Conservation (phyloP, 2,888 invertebrate genomes). For the Andrena marginata region DNA sequence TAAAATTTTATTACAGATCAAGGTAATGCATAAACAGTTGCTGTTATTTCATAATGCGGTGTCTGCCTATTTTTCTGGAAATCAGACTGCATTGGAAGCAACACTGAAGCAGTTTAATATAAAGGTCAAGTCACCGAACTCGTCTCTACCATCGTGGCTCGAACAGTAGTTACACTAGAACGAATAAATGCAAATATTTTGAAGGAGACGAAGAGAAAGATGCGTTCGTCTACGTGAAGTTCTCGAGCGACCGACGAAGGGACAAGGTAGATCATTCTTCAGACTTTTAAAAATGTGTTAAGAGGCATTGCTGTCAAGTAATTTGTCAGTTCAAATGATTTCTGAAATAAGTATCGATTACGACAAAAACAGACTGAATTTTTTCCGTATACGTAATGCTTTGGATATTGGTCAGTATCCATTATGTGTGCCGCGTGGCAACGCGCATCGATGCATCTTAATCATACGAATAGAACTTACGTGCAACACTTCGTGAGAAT, state of each 20-base stretch:
- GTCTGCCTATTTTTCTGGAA: conserved; percentile 98
- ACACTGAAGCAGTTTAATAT: conserved; percentile 98
- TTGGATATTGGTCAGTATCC: conserved; percentile 43
- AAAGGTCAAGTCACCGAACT: conserved; percentile 93
- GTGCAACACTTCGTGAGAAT: conserved; percentile 27
- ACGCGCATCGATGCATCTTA: conserved; percentile 32
- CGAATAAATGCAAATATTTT: conserved; percentile 40
- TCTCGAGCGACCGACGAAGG: conserved; percentile 39
- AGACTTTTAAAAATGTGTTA: conserved; percentile 39
- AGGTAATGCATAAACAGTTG: conserved; percentile 99
- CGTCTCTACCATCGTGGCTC: conserved; percentile 92
- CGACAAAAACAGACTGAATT: conserved; percentile 65
- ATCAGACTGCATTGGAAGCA: conserved; percentile 96
- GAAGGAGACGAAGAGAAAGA: conserved; percentile 37
- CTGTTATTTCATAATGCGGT: conserved; percentile 98
- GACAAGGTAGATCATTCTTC: conserved; percentile 59
- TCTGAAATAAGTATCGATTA: conserved; percentile 38
- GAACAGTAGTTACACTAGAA: conserved; percentile 87
- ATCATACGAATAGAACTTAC: conserved; percentile 38
- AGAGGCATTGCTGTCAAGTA: conserved; percentile 47
- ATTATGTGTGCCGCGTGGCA: conserved; percentile 20
- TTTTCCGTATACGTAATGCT: conserved; percentile 47
- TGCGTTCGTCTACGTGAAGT: conserved; percentile 58
- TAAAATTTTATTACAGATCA: conserved; percentile 89
- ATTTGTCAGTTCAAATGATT: conserved; percentile 49